phyloP scores from a whole-genome alignment of 53 echinoderm and acorn worm genomes.

The Actinopyga echinites region DNA sequence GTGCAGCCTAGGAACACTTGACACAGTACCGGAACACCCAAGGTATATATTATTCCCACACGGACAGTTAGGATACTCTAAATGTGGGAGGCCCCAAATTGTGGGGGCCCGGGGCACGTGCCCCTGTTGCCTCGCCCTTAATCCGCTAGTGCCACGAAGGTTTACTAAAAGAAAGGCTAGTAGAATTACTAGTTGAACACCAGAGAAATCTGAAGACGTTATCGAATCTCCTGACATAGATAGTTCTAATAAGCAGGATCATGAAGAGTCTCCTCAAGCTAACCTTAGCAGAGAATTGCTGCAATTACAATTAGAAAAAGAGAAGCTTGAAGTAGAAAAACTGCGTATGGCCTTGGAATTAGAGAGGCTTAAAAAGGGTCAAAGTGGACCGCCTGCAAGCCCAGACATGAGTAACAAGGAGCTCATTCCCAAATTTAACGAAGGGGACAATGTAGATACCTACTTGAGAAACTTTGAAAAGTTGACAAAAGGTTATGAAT shows the following conservation, averaged over 20 bases:
- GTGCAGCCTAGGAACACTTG: too few species aligned
- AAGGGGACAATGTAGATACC: neutral
- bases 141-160: too few species aligned
- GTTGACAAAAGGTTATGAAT: neutral
- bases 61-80: too few species aligned
- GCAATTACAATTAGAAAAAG: neutral
- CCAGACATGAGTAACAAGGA: neutral
- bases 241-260: neutral
- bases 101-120: too few species aligned
- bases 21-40: too few species aligned
- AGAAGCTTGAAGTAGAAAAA: neutral
- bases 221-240: neutral
- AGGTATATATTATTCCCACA: too few species aligned
- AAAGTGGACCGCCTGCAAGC: neutral
- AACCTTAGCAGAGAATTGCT: neutral
- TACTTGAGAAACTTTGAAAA: constrained; percentile 10
- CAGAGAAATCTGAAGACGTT: too few species aligned
- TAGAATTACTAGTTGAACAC: too few species aligned
- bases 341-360: neutral
- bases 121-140: too few species aligned
- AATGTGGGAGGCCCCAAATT: too few species aligned
- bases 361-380: neutral
- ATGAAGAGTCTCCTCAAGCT: neutral
- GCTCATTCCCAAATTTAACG: neutral
- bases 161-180: too few species aligned